phyloP scores from a whole-genome alignment of 1,140 invertebrate genomes.

The Aphis gossypii region DNA sequence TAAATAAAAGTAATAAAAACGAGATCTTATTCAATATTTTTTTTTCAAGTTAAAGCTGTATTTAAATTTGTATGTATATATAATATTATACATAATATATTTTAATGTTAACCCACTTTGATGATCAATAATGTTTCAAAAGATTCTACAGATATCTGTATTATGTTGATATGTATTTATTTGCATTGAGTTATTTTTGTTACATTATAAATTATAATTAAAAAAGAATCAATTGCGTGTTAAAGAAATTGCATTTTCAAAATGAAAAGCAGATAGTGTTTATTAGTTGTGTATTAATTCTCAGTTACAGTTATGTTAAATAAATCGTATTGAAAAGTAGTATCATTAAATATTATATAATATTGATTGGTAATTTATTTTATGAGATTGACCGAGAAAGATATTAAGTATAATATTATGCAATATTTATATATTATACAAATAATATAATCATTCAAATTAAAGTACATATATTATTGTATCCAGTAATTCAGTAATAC shows the following conservation, averaged over 20 bases:
- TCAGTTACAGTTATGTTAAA: neutral
- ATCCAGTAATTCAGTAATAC: neutral
- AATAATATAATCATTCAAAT: neutral
- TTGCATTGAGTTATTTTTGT: neutral
- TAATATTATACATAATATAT: neutral
- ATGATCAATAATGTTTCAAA: neutral
- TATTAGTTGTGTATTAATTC: neutral
- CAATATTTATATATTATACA: too few species aligned
- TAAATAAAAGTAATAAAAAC: slow-evolving; percentile 28
- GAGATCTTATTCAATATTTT: neutral
- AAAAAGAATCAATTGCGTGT: neutral
- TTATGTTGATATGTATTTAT: neutral
- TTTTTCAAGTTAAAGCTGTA: neutral
- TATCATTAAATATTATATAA: neutral
- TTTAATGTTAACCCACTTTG: neutral
- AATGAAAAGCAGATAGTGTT: neutral
- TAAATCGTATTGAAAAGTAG: neutral
- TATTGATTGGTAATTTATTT: neutral
- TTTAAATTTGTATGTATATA: neutral
- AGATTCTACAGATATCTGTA: neutral
- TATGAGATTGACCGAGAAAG: too few species aligned
- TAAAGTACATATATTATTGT: neutral
- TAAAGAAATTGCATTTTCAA: neutral
- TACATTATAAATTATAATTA: slow-evolving; percentile 2
- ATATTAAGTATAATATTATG: too few species aligned